These are phyloP conservation scores for Adrianichthys oophorus DNA, from an alignment of 2,797 vertebrate species.

Conservation along the genomic window DNA sequence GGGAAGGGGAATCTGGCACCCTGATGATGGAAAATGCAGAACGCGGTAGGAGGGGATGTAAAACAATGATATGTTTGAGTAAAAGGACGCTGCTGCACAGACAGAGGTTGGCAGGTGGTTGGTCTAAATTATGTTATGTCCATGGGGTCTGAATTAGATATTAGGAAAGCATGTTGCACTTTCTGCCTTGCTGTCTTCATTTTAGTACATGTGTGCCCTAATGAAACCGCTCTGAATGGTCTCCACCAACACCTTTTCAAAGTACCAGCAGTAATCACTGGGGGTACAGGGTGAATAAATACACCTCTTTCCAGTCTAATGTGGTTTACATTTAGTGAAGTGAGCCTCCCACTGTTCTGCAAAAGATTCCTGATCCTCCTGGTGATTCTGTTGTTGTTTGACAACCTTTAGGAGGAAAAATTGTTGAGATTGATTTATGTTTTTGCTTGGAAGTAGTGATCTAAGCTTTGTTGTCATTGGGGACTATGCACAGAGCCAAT, in stretches of 20 bases:
- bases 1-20: constrained; percentile 62
- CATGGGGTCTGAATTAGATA: constrained; percentile 21
- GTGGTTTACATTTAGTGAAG: too few species aligned
- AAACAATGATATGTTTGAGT: constrained; percentile 39
- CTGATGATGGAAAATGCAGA: constrained; percentile 63
- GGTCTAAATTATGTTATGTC: constrained; percentile 12
- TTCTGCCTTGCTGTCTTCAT: constrained; percentile 1
- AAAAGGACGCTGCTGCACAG: constrained; percentile 15
- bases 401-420: too few species aligned
- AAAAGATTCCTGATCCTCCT: too few species aligned
- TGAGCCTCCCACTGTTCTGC: too few species aligned
- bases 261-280: not conserved
- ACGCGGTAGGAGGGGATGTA: constrained; percentile 34
- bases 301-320: too few species aligned
- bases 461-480: too few species aligned
- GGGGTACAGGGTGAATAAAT: too few species aligned
- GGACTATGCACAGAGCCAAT: too few species aligned
- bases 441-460: too few species aligned
- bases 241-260: not conserved
- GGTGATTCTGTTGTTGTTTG: too few species aligned
- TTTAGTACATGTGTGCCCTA: not conserved
- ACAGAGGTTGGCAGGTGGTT: constrained; percentile 38
- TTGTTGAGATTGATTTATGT: too few species aligned
- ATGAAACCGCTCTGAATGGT: not conserved
- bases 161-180: not conserved